Base-by-base conservation (phyloP, 1,140 invertebrate genomes). In the Leptoteleia sp. region DNA sequence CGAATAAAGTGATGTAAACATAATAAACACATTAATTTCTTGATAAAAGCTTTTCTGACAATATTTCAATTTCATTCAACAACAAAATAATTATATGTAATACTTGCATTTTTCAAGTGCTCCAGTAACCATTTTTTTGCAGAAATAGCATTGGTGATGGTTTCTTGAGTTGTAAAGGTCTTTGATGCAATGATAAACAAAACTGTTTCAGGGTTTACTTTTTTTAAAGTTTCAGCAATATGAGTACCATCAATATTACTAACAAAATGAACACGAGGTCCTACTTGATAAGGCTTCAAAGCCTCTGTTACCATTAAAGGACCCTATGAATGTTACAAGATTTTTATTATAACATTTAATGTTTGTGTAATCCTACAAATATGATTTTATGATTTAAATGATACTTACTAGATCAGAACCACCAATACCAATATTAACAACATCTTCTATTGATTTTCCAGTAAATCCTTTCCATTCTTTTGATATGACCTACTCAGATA, bases 171-270 rank as follows among this genome's bases (percentile, higher is more conserved):
- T 6, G 98, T 99, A 87, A 99, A 99, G 0, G 98, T 99, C 91
- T 99, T 99, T 1, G 98, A 99, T 7, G 98, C 98, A 86, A 99
- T 97, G 82, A 99, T 98, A 89, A 99, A 99, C 1, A 99, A 90
- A 2, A 96, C 95, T 0, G 97, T 98, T 88, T 99, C 97, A 2
- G 97, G 94, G 88, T 96, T 93, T 3, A 99, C 87, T 83, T 94
- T 94, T 84, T 97, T 98, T 40, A 99, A 90, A 8, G 95, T 96
- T 90, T 99, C 97, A 3, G 96, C 96, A 81, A 99, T 90, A 88
- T 99, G 99, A 11, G 98, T 99, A 17, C 99, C 99, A 92, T 99
- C 99, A 84, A 99, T 98, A 85, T 99, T 99, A 1, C 98, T 99
- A 0, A 99, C 97, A 91, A 99, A 99, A 88, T 99, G 98, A 25